A percentile compares a stretch with the other conserved stretches of the same genome.
Evolutionary conservation across 2,113 vertebrate genomes (phyloP).

Genomic region (Hemichromis elongatus): DNA sequence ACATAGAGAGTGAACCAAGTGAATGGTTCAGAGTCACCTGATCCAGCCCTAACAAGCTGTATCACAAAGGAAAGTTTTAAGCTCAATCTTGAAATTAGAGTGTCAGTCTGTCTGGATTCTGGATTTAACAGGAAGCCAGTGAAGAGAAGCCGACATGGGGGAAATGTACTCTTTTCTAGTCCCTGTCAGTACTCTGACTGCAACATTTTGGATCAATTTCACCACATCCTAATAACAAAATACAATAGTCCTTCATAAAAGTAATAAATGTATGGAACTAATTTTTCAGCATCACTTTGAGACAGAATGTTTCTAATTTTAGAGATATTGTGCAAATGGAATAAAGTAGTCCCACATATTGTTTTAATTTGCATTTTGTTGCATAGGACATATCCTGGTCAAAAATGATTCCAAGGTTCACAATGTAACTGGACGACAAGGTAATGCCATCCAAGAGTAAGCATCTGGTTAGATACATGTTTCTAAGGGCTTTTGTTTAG

Average conservation of each 20-base stretch:
- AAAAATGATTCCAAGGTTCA: background rate
- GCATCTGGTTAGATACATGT: background rate
- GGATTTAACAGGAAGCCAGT: background rate
- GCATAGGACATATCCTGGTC: background rate
- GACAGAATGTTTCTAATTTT: background rate
- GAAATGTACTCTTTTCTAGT: background rate
- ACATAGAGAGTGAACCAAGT: background rate
- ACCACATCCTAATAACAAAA: background rate
- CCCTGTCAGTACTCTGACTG: accelerated
- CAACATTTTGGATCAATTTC: background rate
- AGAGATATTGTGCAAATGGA: background rate
- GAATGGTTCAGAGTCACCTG: background rate
- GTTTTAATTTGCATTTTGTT: accelerated
- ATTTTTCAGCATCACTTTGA: background rate
- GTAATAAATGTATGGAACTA: background rate
- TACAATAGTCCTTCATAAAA: background rate
- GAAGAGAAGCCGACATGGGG: background rate
- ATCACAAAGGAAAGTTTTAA: background rate
- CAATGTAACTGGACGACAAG: background rate
- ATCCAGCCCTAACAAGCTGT: background rate
- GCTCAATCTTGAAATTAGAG: background rate
- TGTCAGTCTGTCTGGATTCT: background rate
- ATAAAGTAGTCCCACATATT: background rate
- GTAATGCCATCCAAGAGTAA: background rate
- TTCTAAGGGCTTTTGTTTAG: background rate